Evolutionary conservation across 2,113 vertebrate genomes (phyloP), one percentile per base, ranked within the genome.

Genomic region (Zapus hudsonius): DNA sequence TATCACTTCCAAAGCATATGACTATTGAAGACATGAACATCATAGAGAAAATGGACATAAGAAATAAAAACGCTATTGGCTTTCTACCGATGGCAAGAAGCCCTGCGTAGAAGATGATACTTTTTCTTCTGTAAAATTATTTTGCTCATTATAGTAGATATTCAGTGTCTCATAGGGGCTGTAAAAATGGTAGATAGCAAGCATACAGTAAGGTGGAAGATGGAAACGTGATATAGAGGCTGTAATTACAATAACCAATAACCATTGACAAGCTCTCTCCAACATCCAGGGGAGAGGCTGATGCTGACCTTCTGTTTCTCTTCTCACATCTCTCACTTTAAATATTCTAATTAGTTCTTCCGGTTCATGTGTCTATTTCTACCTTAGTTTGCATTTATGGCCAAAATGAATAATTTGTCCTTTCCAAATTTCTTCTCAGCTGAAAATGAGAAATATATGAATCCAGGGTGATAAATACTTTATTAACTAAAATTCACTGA

Each of bases 141-240:
- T n/a, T 25, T 67, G 12, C 27, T 44, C 7, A 47, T 40, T 22
- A 23, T 38, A 55, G 23, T 55, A 70, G 42, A 40, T 44, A 33
- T 70, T 90, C 40, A 38, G 0, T 31, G 17, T 23, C 66, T 74
- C 9, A 20, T 20, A 59, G 33, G 4, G 38, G 29, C 38, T 42
- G 22, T 17, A 69, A 61, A 69, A 33, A 33, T 16, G 5, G 38
- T n/a, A n/a, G n/a, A n/a, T n/a, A n/a, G n/a, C n/a, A n/a, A n/a
- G n/a, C n/a, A n/a, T n/a, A n/a, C 5, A 16, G 44, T 12, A 40
- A 40, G 4, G 23, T 20, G 0, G 3, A 64, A 1, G 31, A 61
- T 15, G 44, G 33, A 61, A 7, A 74, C 7, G 4, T 27, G 38
- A 44, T 29, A 3, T 44, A 36, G 12, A 78, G 64, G 20, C 2